phyloP scores from a whole-genome alignment of 1,140 invertebrate species.

The Leptinotarsa undecemlineata region DNA sequence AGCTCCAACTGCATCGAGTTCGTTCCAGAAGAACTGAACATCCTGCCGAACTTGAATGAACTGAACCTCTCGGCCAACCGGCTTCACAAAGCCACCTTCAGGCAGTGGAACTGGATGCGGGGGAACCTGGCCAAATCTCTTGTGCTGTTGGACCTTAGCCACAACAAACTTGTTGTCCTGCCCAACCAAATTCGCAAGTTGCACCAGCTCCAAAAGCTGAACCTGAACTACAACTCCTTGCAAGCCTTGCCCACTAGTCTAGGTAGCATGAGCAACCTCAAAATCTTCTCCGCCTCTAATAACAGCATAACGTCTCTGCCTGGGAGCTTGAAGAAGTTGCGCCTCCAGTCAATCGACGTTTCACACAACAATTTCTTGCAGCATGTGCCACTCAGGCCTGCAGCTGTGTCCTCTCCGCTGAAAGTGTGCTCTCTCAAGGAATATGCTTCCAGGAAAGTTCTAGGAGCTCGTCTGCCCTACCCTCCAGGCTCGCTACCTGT shows the following conservation, averaged over 20 bases:
- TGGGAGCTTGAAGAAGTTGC: slow-evolving; percentile 60
- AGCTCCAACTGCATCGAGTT: slow-evolving; percentile 74
- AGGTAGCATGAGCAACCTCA: slow-evolving; percentile 47
- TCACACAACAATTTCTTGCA: slow-evolving; percentile 56
- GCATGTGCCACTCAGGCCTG: slow-evolving; percentile 30
- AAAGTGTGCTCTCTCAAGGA: slow-evolving; percentile 44
- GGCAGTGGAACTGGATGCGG: slow-evolving; percentile 69
- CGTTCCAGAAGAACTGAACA: slow-evolving; percentile 74
- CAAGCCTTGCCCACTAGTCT: slow-evolving; percentile 56
- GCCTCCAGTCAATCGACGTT: slow-evolving; percentile 61
- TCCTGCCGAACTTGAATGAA: slow-evolving; percentile 66
- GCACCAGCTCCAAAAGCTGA: slow-evolving; percentile 60
- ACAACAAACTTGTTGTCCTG: slow-evolving; percentile 63
- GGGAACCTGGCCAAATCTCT: slow-evolving; percentile 53
- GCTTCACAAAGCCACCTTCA: slow-evolving; percentile 59
- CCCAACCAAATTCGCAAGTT: slow-evolving; percentile 67
- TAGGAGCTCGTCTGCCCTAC: slow-evolving; percentile 58
- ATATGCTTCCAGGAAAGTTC: slow-evolving; percentile 40
- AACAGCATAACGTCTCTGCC: slow-evolving; percentile 66
- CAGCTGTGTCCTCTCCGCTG: slow-evolving; percentile 34
- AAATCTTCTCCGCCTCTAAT: slow-evolving; percentile 51
- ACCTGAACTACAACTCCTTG: slow-evolving; percentile 62
- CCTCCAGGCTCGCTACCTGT: slow-evolving; percentile 62
- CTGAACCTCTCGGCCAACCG: slow-evolving; percentile 73
- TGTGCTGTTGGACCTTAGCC: slow-evolving; percentile 64